A percentile compares a stretch with the other conserved stretches of the same genome.
Conservation (phyloP, 2,888 invertebrate species). For the Archips xylosteana region DNA sequence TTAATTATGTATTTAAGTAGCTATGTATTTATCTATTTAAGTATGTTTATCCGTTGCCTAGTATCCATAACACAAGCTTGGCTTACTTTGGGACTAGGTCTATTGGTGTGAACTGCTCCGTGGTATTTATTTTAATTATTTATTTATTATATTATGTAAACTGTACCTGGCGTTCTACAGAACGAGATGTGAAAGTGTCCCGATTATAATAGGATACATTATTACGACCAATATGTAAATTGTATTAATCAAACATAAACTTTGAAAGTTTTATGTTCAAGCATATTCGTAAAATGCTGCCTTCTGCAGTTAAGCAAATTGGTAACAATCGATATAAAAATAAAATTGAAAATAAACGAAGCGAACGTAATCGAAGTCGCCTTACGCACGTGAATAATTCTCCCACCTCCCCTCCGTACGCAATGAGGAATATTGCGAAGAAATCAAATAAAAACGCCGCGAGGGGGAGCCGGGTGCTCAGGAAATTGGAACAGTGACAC, state of each 20-base stretch:
- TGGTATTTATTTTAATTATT: no score
- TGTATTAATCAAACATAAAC: background rate
- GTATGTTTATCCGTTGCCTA: no score
- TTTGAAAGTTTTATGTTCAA: background rate
- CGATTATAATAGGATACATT: background rate
- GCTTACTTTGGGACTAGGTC: no score
- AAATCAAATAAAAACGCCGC: constrained; percentile 70
- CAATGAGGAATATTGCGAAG: constrained; percentile 75
- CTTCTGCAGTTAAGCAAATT: constrained; percentile 15
- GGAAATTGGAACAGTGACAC: constrained; percentile 77
- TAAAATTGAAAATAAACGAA: constrained; percentile 41
- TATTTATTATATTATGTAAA: background rate
- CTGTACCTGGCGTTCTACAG: background rate
- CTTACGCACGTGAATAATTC: constrained; percentile 58
- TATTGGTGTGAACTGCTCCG: no score
- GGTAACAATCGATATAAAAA: constrained; percentile 33
- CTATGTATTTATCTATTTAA: no score
- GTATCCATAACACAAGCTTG: no score
- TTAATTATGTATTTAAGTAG: no score
- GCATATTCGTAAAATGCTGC: constrained; percentile 11
- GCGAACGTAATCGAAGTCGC: constrained; percentile 44
- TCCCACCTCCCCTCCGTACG: constrained; percentile 60
- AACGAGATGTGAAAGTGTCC: background rate
- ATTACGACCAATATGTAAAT: background rate
- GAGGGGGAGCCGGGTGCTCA: constrained; percentile 52